Percentiles rank a stretch among this genome's conserved stretches.
These are phyloP conservation scores for Phoebastria nigripes DNA, from an alignment of 2,797 vertebrate genomes.

Conservation along the genomic window DNA sequence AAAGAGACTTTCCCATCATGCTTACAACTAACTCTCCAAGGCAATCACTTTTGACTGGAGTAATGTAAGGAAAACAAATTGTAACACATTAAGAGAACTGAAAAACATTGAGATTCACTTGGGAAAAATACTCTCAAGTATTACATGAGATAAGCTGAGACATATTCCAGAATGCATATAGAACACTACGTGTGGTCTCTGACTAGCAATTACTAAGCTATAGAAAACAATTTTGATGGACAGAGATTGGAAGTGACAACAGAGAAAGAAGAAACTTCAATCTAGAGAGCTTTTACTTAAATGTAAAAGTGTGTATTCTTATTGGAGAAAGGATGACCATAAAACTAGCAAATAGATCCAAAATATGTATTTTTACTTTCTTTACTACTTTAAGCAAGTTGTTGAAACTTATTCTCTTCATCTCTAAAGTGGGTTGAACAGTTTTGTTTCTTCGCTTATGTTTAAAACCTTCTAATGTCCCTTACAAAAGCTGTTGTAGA, in stretches of 20 bases:
- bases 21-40: slow-evolving; percentile 1
- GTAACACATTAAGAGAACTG: slow-evolving; percentile 58
- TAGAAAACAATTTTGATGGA: slow-evolving; percentile 6
- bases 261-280: neutral
- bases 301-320: neutral
- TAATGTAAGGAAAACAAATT: slow-evolving; percentile 43
- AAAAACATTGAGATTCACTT: slow-evolving; percentile 71
- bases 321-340: neutral
- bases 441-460: neutral
- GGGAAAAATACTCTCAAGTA: slow-evolving; percentile 57
- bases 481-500: neutral
- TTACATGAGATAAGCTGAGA: slow-evolving; percentile 26
- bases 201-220: slow-evolving; percentile 17
- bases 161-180: slow-evolving; percentile 17
- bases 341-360: neutral
- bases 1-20: neutral
- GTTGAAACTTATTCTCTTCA: neutral
- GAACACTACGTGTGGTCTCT: slow-evolving; percentile 23
- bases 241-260: slow-evolving; percentile 33
- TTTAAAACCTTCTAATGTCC: neutral
- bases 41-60: slow-evolving; percentile 8
- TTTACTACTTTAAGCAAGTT: neutral
- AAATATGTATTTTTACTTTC: neutral
- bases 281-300: neutral
- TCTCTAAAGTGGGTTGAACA: neutral